Base-by-base conservation (phyloP, 30 jellyfish, hydroid and myxozoan genomes). In the Cassiopea xamachana region DNA sequence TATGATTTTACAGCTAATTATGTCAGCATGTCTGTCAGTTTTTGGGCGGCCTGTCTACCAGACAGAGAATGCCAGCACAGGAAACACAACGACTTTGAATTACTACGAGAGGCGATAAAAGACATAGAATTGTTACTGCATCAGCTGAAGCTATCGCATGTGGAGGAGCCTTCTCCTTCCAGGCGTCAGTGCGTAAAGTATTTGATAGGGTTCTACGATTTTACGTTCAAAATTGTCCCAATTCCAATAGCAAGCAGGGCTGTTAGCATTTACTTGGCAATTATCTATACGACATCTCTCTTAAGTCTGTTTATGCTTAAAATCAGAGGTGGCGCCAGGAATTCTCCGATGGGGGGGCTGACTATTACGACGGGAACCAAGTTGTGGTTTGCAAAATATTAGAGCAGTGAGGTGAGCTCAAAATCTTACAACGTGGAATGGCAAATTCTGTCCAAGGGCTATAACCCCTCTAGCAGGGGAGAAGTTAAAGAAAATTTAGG, bases 21-120 rank as follows among this genome's bases (percentile, higher is more conserved):
- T 67, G 88, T 60, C 95, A 69, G 90, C 87, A 68, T 69, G 95
- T 88, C 95, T 88, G 90, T 88, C 95, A 79, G 95, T 48, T 71
- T 88, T 77, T 58, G 90, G 73, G 87, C 86, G 95, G 81, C 90
- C 90, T 12, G 86, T 88, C 90, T 79, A 87, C 95, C 95, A 88
- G 95, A 88, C 95, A 77, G 81, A 46, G 90, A 74, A 78, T 69
- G 90, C 90, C 74, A 78, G 95, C 69, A 88, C 95, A 88, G 95
- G 95, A 88, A 88, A 88, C 87, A 90, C 68, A 59, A 77, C 69
- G 87, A 44, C 58, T 46, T 60, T 83, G 75, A 72, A 83, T 50
- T 50, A 83, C 77, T 83, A 82, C 58, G 82, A 62, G 74, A 62
- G 67, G 85, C 73, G 92, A 44, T 72, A 70, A 83, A 70, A 83